These are phyloP conservation scores for Reticulitermes speratus DNA, from an alignment of 1,140 invertebrate genomes.

Conservation along the genomic window DNA sequence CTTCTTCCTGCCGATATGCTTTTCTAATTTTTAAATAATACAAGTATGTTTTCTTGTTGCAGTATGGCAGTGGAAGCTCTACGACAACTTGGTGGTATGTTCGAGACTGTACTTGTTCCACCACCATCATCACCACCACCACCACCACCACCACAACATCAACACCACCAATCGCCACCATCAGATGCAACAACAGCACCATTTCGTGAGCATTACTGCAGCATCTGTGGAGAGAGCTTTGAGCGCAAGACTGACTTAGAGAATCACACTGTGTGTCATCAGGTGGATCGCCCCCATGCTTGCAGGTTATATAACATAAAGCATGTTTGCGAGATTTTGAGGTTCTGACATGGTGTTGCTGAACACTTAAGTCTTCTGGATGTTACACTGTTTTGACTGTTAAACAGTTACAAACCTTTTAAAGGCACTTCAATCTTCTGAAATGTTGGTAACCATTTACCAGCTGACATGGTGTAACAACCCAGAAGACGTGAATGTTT, in stretches of 20 bases:
- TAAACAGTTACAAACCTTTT: too few relatives aligned
- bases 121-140: neutral
- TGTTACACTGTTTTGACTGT: too few relatives aligned
- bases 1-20: too few relatives aligned
- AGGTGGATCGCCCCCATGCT: constrained; percentile 46
- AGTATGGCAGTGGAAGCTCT: constrained; percentile 53
- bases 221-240: constrained; percentile 47
- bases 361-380: too few relatives aligned
- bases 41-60: constrained; percentile 24
- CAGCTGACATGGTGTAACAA: too few relatives aligned
- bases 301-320: constrained; percentile 36
- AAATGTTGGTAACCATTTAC: too few relatives aligned
- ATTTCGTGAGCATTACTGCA: constrained; percentile 41
- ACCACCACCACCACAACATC: neutral
- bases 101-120: constrained; percentile 18
- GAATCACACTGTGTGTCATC: constrained; percentile 50
- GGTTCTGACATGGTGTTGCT: too few relatives aligned
- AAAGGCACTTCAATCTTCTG: too few relatives aligned
- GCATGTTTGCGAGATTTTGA: too few relatives aligned
- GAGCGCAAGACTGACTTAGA: constrained; percentile 47
- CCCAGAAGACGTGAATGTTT: too few relatives aligned
- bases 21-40: constrained; percentile 8
- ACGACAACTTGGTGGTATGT: constrained; percentile 52
- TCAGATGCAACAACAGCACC: constrained; percentile 41
- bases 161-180: neutral